A percentile compares a stretch with the other conserved stretches of the same genome.
phyloP scores from a whole-genome alignment of 2,888 invertebrate species.

The Kryphioiulus occultus region DNA sequence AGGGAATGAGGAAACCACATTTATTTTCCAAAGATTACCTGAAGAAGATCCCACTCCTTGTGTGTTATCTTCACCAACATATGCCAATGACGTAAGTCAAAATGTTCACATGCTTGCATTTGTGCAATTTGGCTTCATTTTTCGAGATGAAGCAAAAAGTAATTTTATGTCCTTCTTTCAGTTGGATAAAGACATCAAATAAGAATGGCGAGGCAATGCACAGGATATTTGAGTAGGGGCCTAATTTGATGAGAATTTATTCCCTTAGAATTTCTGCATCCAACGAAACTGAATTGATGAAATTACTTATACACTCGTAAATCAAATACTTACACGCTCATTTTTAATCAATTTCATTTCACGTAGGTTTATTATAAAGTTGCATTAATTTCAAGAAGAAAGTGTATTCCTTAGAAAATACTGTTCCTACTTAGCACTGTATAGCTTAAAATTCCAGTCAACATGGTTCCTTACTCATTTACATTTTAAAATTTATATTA shows the following conservation, averaged over 20 bases:
- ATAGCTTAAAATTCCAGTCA: background rate
- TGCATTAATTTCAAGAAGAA: background rate
- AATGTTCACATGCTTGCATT: background rate
- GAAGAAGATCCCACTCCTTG: background rate
- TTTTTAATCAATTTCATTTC: background rate
- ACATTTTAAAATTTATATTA: too few relatives aligned
- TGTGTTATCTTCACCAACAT: background rate
- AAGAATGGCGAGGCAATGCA: background rate
- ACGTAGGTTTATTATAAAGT: background rate
- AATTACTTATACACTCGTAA: background rate
- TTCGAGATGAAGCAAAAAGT: background rate
- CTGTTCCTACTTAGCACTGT: background rate
- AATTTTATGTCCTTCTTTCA: background rate
- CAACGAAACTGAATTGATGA: background rate
- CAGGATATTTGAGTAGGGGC: background rate
- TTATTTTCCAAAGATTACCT: background rate
- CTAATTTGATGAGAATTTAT: background rate
- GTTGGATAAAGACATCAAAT: background rate
- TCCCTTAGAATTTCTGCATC: background rate
- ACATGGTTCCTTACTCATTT: too few relatives aligned
- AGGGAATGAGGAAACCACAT: background rate
- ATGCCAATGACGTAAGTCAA: background rate
- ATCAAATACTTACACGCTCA: too few relatives aligned
- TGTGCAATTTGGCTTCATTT: background rate
- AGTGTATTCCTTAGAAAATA: too few relatives aligned